These are phyloP conservation scores for Leucophenga maculata DNA, from an alignment of 2,888 invertebrate genomes.

Conservation along the genomic window DNA sequence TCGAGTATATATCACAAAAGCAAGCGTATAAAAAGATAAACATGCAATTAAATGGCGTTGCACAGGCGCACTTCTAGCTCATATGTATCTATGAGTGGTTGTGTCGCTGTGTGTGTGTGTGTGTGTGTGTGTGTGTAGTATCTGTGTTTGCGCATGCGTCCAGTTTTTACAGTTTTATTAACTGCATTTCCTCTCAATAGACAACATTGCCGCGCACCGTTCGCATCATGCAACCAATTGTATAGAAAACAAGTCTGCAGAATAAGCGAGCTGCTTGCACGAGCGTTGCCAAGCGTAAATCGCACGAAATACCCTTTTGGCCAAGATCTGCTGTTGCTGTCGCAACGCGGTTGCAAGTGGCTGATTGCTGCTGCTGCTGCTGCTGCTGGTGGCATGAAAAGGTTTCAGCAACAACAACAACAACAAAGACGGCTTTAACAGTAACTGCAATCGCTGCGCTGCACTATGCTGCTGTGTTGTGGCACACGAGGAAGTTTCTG, in stretches of 20 bases:
- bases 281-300: conserved; percentile 36
- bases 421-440: conserved; percentile 34
- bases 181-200: conserved; percentile 62
- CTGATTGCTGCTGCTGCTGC: no score
- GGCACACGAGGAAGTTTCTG: conserved; percentile 32
- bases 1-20: neutral
- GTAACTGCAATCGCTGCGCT: conserved; percentile 37
- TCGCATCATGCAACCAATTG: conserved; percentile 48
- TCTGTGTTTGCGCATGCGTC: conserved; percentile 66
- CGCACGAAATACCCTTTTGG: conserved; percentile 65
- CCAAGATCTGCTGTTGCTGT: conserved; percentile 52
- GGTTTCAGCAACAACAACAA: conserved; percentile 33
- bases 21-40: conserved; percentile 57
- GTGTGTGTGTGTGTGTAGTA: conserved; percentile 25
- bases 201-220: conserved; percentile 59
- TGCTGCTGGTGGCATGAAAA: conserved; percentile 4
- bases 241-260: conserved; percentile 47
- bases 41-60: conserved; percentile 65
- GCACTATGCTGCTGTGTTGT: conserved; percentile 37
- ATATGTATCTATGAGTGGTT: conserved; percentile 9
- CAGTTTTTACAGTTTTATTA: conserved; percentile 70
- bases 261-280: conserved; percentile 20
- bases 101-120: conserved; percentile 29
- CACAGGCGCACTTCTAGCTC: conserved; percentile 52
- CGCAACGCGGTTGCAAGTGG: conserved; percentile 34